These are phyloP conservation scores for Vireo altiloquus DNA, from an alignment of 2,113 vertebrate species.

Conservation along the genomic window DNA sequence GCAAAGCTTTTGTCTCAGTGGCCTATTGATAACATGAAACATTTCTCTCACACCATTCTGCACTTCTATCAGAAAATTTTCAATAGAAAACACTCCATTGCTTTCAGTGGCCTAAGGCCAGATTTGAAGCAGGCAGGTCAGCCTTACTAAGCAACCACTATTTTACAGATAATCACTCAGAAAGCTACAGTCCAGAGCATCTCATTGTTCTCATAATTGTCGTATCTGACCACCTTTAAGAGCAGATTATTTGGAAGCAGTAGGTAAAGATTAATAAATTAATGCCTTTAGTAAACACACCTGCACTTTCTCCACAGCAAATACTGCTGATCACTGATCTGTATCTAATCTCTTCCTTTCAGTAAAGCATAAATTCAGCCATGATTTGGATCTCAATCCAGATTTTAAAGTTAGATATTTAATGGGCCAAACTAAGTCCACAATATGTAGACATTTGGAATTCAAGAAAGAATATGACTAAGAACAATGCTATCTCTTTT, in stretches of 20 bases:
- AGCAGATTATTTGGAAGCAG: not conserved
- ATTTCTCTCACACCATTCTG: not conserved
- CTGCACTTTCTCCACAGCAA: not conserved
- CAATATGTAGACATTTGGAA: not conserved
- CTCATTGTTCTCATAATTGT: not conserved
- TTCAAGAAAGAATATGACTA: not conserved
- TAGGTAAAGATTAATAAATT: slow-evolving; percentile 32
- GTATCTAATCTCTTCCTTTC: slow-evolving; percentile 11
- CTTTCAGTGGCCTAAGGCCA: not conserved
- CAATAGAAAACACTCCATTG: not conserved
- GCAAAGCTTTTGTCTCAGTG: not conserved
- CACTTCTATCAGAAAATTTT: not conserved
- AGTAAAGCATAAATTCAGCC: not conserved
- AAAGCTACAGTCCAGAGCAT: not conserved
- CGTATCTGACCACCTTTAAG: not conserved
- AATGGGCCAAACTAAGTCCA: not conserved
- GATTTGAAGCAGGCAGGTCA: not conserved
- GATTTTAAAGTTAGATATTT: not conserved
- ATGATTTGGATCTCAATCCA: not conserved
- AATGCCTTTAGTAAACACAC: slow-evolving; percentile 21
- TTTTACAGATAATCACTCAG: not conserved
- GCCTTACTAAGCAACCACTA: not conserved
- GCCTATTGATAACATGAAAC: not conserved
- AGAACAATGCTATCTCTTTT: not conserved
- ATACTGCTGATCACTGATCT: not conserved